Evolutionary conservation across 2,797 vertebrate genomes (phyloP).

Genomic region (Rhynchonycteris naso): DNA sequence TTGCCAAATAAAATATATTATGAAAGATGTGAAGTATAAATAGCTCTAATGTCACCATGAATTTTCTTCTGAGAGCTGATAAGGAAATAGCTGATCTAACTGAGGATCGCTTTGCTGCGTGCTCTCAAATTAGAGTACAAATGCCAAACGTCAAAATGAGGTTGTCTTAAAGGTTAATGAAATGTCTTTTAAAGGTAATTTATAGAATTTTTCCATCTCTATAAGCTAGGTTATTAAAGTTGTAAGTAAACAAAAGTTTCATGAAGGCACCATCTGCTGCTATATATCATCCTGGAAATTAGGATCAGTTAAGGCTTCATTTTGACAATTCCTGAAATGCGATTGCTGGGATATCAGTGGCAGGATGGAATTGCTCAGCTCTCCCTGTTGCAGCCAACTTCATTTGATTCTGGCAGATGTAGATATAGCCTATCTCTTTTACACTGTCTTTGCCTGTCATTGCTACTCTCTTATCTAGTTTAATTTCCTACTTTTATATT

Average conservation of each 20-base stretch:
- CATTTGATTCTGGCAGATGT: slow-evolving; percentile 52
- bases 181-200: slow-evolving; percentile 56
- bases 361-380: neutral
- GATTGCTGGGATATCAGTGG: neutral
- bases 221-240: slow-evolving; percentile 65
- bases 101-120: neutral
- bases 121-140: slow-evolving; percentile 37
- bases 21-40: slow-evolving; percentile 53
- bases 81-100: slow-evolving; percentile 36
- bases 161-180: slow-evolving; percentile 57
- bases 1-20: slow-evolving; percentile 39
- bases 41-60: slow-evolving; percentile 18
- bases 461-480: slow-evolving; percentile 75
- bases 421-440: slow-evolving; percentile 59
- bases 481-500: slow-evolving; percentile 80
- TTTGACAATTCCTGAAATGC: slow-evolving; percentile 59
- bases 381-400: neutral
- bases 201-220: slow-evolving; percentile 21
- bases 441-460: slow-evolving; percentile 62
- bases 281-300: slow-evolving; percentile 64
- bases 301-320: slow-evolving; percentile 64
- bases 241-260: slow-evolving; percentile 71
- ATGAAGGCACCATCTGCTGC: neutral
- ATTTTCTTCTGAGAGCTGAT: slow-evolving; percentile 61
- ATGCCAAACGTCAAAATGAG: slow-evolving; percentile 44